Conservation (phyloP, 2,797 vertebrate genomes). For the Enteromius mattozi region DNA sequence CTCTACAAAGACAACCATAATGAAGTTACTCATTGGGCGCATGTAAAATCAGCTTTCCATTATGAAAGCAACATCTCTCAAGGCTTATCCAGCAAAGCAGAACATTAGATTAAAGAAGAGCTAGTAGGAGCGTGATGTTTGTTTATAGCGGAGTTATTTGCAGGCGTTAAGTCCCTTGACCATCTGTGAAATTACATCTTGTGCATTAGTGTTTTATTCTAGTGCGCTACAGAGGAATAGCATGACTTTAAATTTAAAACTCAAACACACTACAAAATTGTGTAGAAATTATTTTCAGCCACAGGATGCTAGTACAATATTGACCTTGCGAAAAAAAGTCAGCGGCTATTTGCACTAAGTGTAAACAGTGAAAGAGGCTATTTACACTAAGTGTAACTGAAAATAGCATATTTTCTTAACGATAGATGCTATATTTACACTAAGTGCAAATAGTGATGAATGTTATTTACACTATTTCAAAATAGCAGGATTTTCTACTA, state of each 20-base stretch:
- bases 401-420: no score
- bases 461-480: no score
- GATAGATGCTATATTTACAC: no score
- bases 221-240: background rate
- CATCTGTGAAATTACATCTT: conserved; percentile 35
- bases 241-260: background rate
- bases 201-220: conserved; percentile 31
- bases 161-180: background rate
- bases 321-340: no score
- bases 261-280: background rate
- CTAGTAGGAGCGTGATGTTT: background rate
- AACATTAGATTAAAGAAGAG: conserved; percentile 17
- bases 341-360: no score
- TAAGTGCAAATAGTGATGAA: no score
- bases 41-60: conserved; percentile 7
- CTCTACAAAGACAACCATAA: background rate
- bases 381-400: no score
- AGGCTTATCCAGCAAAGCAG: conserved; percentile 19
- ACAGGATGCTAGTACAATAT: conserved; percentile 22
- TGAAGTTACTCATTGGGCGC: background rate
- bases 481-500: no score
- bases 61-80: conserved; percentile 6
- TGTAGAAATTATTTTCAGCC: conserved; percentile 11
- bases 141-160: background rate
- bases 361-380: no score